Conservation (phyloP, 1,140 invertebrate species). For the Dendroctonus valens region DNA sequence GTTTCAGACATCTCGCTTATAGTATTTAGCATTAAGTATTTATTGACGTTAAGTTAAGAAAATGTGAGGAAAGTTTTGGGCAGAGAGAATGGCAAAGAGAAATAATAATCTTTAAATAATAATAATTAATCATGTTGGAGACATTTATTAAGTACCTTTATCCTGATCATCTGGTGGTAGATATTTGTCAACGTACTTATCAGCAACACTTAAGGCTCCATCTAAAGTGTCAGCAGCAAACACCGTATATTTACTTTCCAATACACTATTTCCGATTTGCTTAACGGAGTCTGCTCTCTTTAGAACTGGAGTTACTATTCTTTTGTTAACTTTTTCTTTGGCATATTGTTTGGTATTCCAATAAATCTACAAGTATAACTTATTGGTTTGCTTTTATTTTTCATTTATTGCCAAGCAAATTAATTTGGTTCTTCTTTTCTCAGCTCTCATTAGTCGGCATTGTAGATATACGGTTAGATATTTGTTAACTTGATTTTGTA, state of each 20-base stretch:
- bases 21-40: too few species aligned
- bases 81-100: too few species aligned
- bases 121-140: neutral
- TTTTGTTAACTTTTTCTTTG: conserved; percentile 52
- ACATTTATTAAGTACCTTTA: neutral
- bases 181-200: conserved; percentile 78
- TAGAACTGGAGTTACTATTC: conserved; percentile 65
- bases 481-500: too few species aligned
- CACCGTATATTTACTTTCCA: conserved; percentile 65
- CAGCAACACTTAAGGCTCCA: conserved; percentile 69
- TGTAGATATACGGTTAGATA: conserved; percentile 8
- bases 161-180: conserved; percentile 61
- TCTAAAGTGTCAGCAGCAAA: conserved; percentile 69
- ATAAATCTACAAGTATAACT: conserved; percentile 62
- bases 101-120: neutral
- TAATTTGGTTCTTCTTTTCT: too few species aligned
- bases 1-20: too few species aligned
- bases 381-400: neutral
- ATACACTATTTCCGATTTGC: conserved; percentile 64
- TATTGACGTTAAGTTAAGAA: too few species aligned
- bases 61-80: too few species aligned
- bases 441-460: neutral
- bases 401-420: too few species aligned
- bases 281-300: conserved; percentile 76
- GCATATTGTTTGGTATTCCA: conserved; percentile 74